Conservation (phyloP, 2,113 vertebrate species). For the Aphyosemion australe region DNA sequence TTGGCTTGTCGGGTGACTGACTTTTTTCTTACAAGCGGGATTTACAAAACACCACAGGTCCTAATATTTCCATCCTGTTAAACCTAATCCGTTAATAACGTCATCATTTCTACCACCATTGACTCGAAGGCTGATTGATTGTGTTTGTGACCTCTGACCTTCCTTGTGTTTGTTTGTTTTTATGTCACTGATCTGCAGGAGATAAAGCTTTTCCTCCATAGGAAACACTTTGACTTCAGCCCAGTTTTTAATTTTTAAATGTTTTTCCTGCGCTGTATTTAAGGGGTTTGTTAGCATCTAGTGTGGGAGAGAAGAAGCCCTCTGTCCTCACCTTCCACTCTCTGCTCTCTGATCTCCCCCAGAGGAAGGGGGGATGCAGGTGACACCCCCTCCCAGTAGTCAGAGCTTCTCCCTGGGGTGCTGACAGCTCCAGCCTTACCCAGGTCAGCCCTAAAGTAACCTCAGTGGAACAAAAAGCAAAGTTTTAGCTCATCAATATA, state of each 20-base stretch:
- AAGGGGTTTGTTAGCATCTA: slow-evolving; percentile 1
- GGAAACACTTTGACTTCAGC: slow-evolving; percentile 1
- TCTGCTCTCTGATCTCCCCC: slow-evolving; percentile 57
- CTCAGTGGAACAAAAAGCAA: slow-evolving; percentile 21
- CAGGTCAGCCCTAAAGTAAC: slow-evolving; percentile 55
- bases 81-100: neutral
- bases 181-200: slow-evolving; percentile 23
- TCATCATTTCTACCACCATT: neutral
- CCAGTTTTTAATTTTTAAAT: neutral
- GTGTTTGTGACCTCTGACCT: slow-evolving; percentile 41
- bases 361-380: slow-evolving; percentile 37
- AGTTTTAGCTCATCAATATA: no score
- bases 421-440: slow-evolving; percentile 63
- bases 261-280: neutral
- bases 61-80: neutral
- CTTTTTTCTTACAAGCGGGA: neutral
- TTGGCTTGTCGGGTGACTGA: slow-evolving; percentile 1
- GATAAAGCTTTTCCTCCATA: neutral
- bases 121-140: slow-evolving; percentile 14
- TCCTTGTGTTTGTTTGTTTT: slow-evolving; percentile 9
- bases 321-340: slow-evolving; percentile 74
- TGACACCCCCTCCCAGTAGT: slow-evolving; percentile 55
- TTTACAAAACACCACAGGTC: neutral
- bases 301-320: slow-evolving; percentile 53
- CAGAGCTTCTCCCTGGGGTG: slow-evolving; percentile 57